These are phyloP conservation scores for Martes martes DNA, from an alignment of 2,113 vertebrate genomes.

Conservation along the genomic window DNA sequence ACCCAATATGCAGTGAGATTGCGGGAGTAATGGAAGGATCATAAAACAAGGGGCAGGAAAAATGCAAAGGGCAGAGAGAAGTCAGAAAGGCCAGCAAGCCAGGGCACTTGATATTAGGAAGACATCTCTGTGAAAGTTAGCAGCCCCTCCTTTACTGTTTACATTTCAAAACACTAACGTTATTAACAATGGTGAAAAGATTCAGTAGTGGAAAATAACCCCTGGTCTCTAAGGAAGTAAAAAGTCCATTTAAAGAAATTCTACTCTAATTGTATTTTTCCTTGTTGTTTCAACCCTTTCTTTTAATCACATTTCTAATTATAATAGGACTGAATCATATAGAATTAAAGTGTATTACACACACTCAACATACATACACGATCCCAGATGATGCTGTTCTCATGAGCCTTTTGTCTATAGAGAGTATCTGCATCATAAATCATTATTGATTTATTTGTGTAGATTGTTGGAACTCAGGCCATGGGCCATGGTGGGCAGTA, in stretches of 20 bases:
- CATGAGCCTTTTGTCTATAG: background rate
- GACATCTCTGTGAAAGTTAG: background rate
- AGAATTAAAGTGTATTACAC: background rate
- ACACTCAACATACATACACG: background rate
- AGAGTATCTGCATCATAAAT: background rate
- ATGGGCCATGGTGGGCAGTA: background rate
- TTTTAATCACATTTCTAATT: background rate
- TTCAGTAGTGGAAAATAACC: background rate
- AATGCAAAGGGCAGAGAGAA: background rate
- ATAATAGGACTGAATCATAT: background rate
- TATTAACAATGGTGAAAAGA: background rate
- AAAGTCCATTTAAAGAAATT: background rate
- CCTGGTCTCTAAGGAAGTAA: background rate
- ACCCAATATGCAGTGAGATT: background rate
- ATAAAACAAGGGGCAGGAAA: background rate
- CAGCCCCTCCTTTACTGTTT: background rate
- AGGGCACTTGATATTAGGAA: background rate
- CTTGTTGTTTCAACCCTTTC: background rate
- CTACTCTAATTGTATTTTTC: background rate
- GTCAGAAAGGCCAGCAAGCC: background rate
- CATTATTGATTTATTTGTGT: background rate
- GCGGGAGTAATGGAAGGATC: background rate
- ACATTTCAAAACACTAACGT: background rate
- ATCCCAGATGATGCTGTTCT: background rate
- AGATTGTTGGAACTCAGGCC: background rate